phyloP scores from a whole-genome alignment of 2,797 vertebrate species.

The Ptychadena robeensis region DNA sequence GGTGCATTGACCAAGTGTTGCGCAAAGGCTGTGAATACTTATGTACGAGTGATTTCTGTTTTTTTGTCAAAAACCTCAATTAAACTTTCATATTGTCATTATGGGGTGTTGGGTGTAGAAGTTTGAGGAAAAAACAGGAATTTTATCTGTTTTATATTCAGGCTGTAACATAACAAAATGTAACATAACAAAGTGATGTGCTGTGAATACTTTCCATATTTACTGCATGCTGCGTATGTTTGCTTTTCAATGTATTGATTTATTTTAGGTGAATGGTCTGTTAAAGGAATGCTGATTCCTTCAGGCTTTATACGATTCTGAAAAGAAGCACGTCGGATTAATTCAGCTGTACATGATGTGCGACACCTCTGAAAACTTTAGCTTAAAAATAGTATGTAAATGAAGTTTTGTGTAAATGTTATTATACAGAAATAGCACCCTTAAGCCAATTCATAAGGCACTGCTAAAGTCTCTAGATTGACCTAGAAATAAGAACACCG shows the following conservation, averaged over 20 bases:
- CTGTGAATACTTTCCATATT: too few relatives aligned
- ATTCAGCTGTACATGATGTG: slow-evolving; percentile 36
- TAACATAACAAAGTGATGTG: too few relatives aligned
- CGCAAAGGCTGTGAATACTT: too few relatives aligned
- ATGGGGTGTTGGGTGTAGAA: too few relatives aligned
- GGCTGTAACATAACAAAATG: too few relatives aligned
- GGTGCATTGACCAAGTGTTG: too few relatives aligned
- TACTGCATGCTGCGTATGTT: too few relatives aligned
- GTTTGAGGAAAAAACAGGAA: too few relatives aligned
- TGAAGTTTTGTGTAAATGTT: slow-evolving; percentile 32
- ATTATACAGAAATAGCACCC: slow-evolving; percentile 9
- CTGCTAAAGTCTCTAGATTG: background rate
- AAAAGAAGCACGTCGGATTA: slow-evolving; percentile 34
- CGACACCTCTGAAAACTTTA: slow-evolving; percentile 19
- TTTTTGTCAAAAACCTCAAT: too few relatives aligned
- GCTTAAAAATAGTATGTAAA: slow-evolving; percentile 49
- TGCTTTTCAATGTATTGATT: background rate
- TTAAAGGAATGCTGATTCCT: slow-evolving; percentile 21
- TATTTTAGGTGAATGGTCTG: slow-evolving; percentile 8
- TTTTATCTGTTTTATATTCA: too few relatives aligned
- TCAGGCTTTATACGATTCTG: slow-evolving; percentile 7
- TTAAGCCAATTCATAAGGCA: background rate
- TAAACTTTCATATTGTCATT: too few relatives aligned
- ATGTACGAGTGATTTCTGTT: too few relatives aligned
- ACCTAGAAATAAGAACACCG: background rate